Base-by-base conservation (phyloP, 2,888 invertebrate species). In the Sericinus montela region DNA sequence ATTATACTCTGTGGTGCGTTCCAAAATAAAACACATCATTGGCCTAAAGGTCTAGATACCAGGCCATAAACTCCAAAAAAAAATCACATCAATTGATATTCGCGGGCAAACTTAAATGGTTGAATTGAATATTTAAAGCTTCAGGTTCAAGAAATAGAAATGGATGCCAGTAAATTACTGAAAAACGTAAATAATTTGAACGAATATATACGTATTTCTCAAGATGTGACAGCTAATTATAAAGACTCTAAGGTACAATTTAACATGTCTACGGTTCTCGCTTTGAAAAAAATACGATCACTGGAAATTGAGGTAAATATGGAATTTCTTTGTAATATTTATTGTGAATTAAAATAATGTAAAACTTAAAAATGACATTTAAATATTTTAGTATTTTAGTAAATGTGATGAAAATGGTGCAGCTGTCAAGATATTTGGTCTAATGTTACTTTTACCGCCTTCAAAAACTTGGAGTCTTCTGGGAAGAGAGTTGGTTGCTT, bases 281-380 rank as follows among this genome's bases (percentile, higher is more conserved):
- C 68, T 14, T 56, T 85, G 49, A 82, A 79, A 55, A 80, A 80
- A 60, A 63, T 78, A 51, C 65, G 67, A 38, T 70, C 68, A 13
- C 54, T 75, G 23, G 85, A 86, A 73, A 65, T 84, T 28, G 79
- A 83, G 65, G 85, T 83, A 59, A 60, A 34, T 37, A 30, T 25
- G 1, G 7, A 25, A 25, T 25, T 8, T 25, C 25, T 25, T 25
- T 10, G 3, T 28, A 1, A 7, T 37, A 29, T 19, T 8, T 19
- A 19, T 29, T 19, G 16, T 16, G 7, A 5, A 19, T 37, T 37
- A 15, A 13, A 28, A n/a, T n/a, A n/a, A n/a, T n/a, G n/a, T n/a
- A n/a, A n/a, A n/a, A n/a, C n/a, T n/a, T 23, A 28, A 42, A 13
- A 29, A 23, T 7, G 28, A n/a, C n/a, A 5, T 48, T 76, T 19